Base-by-base conservation (phyloP, 2,113 vertebrate genomes). In the Daphoenositta chrysoptera region DNA sequence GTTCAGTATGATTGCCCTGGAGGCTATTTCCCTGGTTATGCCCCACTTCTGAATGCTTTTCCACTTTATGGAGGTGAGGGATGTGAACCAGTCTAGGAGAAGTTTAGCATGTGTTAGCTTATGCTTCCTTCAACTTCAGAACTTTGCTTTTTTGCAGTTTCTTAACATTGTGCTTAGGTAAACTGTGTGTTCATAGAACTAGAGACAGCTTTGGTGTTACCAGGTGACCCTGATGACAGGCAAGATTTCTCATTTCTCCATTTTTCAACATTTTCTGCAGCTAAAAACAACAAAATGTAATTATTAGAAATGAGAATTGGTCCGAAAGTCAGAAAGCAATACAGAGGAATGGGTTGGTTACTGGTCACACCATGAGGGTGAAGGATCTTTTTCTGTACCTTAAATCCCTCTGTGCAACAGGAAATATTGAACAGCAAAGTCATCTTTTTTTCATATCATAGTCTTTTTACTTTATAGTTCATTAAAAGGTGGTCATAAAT, bases 271-370 rank as follows among this genome's bases (percentile, higher is more conserved):
- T 76, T 84, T 89, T 73, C 44, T 85, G 15, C 45, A 44, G 21
- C 57, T 82, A 60, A 85, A 87, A 31, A 0, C 20, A 56, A 27
- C 26, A 78, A 70, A 68, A 15, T 0, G 0, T 33, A 17, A 51
- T 48, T 71, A 35, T 33, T 54, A 65, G 60, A 83, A 86, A 50
- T 37, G 12, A 73, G 44, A 64, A 64, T 45, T 13, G 23, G 7
- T 26, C 19, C 47, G 13, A n/a, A 83, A 79, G 15, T 56, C 42
- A 66, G 71, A 76, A 79, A 83, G 28, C 48, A 51, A 22, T 8
- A 11, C 2, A 54, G 30, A 82, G 21, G 24, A 76, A 47, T 19
- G 61, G 9, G 3, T 13, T 70, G 54, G 37, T 84, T 79, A 33
- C 19, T 44, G 24, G 13, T 60, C 61, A 60, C 22, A 22, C 7